Percentiles rank a stretch among this genome's conserved stretches.
phyloP scores from a whole-genome alignment of 2,888 invertebrate genomes.

The Cheilosia grossa region DNA sequence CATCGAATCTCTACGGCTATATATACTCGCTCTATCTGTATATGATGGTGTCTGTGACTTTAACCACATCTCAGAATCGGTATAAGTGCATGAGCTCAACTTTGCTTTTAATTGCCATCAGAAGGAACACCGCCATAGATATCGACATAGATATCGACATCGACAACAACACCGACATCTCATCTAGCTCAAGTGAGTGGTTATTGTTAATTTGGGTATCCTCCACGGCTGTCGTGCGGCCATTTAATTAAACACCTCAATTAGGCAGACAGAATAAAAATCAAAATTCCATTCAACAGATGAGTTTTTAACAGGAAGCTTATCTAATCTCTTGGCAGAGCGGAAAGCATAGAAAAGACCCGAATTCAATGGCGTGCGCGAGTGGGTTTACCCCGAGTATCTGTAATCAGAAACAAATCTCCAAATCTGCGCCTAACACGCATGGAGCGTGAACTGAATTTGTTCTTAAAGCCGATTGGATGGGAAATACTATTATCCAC shows the following conservation, averaged over 20 bases:
- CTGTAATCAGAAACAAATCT: constrained; percentile 44
- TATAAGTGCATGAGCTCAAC: constrained; percentile 14
- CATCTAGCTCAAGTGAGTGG: constrained; percentile 62
- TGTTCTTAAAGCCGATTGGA: constrained; percentile 25
- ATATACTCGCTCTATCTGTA: background rate
- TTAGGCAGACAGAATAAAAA: constrained; percentile 57
- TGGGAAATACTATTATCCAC: constrained; percentile 40
- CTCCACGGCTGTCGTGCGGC: constrained; percentile 14
- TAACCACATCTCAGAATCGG: constrained; percentile 14
- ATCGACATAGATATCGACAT: constrained; percentile 21
- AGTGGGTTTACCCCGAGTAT: constrained; percentile 13
- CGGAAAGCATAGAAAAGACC: constrained; percentile 11
- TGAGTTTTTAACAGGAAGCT: constrained; percentile 43
- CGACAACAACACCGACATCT: background rate
- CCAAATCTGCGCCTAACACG: constrained; percentile 55
- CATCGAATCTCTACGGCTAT: constrained; percentile 8
- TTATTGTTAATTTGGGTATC: constrained; percentile 66
- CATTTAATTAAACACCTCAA: constrained; percentile 73
- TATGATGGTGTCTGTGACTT: constrained; percentile 19
- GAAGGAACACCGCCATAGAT: constrained; percentile 23
- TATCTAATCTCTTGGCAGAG: constrained; percentile 48
- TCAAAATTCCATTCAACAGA: constrained; percentile 53
- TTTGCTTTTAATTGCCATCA: constrained; percentile 54
- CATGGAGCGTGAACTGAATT: constrained; percentile 50
- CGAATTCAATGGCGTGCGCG: constrained; percentile 32